Evolutionary conservation across 2,797 vertebrate species (phyloP), one percentile per base, ranked within the genome.

Genomic region (Lagocephalus sceleratus): DNA sequence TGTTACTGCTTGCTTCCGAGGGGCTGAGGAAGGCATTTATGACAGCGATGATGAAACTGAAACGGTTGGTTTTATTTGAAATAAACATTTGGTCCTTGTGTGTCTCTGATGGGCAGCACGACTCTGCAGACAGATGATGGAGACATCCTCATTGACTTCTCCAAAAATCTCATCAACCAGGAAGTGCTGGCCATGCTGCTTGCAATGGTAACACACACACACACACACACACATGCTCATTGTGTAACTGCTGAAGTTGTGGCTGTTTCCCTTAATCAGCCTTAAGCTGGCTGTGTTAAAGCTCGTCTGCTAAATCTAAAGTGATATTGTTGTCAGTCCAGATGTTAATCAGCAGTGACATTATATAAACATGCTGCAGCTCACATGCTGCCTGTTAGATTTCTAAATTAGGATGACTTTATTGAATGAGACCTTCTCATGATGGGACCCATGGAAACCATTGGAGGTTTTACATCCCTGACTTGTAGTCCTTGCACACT

Each of bases 111-210:
- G 1, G 26, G 26, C 88, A 98, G 95, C 71, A 74, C 92, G 50
- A 90, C 78, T 14, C 82, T 96, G 60, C 63, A 90, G 54, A 93
- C 91, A 0, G 87, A 88, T 0, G 92, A 94, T 74, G 95, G 95
- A 2, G 92, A 93, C 1, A 89, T 98, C 63, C 85, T 98, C 60
- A 58, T 98, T 66, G 95, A 98, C 71, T 98, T 91, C 75, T 96
- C 95, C 1, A 97, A 97, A 87, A 97, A 98, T 52, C 93, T 95
- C 1, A 79, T 98, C 77, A 94, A 89, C 1, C 88, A 94, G 78
- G 91, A 93, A 0, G 90, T 94, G 57, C 81, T 96, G 90, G 72
- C 84, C 58, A 81, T 95, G 91, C 90, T 97, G 78, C 50, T 94
- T 6, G 85, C 90, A 23, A 69, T 96, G 94, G 95, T 97, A 93